Evolutionary conservation across 1,140 invertebrate species (phyloP), one percentile per base, ranked within the genome.

Genomic region (Bombus turneri): DNA sequence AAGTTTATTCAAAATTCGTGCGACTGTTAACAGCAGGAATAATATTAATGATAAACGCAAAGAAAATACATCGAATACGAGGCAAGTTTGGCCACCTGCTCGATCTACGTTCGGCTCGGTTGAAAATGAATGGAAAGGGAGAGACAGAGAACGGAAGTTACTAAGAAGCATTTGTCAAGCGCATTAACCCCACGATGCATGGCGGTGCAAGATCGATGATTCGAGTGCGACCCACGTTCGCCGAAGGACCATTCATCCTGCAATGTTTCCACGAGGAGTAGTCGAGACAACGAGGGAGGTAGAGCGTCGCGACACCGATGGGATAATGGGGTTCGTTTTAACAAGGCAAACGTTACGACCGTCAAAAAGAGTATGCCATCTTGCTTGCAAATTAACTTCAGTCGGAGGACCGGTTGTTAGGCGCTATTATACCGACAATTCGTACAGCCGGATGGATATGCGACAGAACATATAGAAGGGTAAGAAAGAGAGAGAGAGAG

Each of bases 311-410:
- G 86, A 83, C 72, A 53, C 62, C 72, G 62, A 53, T 66, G 59
- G 59, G 73, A 68, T 83, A 76, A 83, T 83, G 74, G 64, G 72
- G 34, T 68, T 77, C 81, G 41, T 79, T 84, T 66, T 71, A 84
- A 78, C 73, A 34, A 39, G 39, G 68, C n/a, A 72, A 72, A 81
- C 69, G 80, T 81, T 47, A 59, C 69, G 34, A 73, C 62, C 47
- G 80, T 68, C 25, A 72, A 72, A 53, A 69, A 28, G 34, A n/a
- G 43, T 6, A 34, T 53, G 47, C 47, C 74, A 37, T 76, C 71
- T 66, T 83, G 71, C 87, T 81, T 82, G 87, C 74, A 91, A 93
- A 93, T 91, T 89, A 92, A 88, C 81, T 88, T 62, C 71, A 74
- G 74, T 66, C 88, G 77, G 68, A 81, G 66, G 73, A 83, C 76